These are phyloP conservation scores for Strigamia maritima DNA, from an alignment of 2,888 invertebrate genomes.

Conservation along the genomic window DNA sequence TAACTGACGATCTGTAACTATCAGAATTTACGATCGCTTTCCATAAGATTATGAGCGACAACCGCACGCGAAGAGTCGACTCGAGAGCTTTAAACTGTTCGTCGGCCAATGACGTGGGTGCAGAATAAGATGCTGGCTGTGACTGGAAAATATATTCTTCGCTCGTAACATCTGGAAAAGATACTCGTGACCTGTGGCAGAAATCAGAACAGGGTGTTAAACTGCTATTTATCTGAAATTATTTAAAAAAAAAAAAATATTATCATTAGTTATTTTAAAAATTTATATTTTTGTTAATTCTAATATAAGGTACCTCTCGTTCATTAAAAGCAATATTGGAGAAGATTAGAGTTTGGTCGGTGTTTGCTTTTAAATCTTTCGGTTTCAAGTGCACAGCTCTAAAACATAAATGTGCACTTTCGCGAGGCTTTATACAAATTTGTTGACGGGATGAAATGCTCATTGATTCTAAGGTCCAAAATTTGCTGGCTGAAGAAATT, in stretches of 20 bases:
- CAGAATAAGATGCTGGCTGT: not conserved
- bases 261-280: not conserved
- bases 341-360: constrained; percentile 46
- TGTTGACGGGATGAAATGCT: constrained; percentile 45
- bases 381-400: constrained; percentile 44
- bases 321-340: constrained; percentile 50
- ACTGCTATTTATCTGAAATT: constrained; percentile 48
- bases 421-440: constrained; percentile 49
- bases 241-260: constrained; percentile 26
- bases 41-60: constrained; percentile 50
- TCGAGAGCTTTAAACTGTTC: not conserved
- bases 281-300: constrained; percentile 3
- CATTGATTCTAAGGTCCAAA: constrained; percentile 47
- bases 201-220: constrained; percentile 51
- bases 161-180: constrained; percentile 4
- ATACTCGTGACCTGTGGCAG: constrained; percentile 47
- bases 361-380: constrained; percentile 40
- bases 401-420: constrained; percentile 49
- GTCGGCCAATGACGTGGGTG: not conserved
- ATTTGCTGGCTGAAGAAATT: constrained; percentile 51
- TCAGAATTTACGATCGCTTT: constrained; percentile 59
- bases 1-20: constrained; percentile 58
- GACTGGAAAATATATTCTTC: not conserved
- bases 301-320: constrained; percentile 47
- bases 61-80: not conserved